A percentile compares a stretch with the other conserved stretches of the same genome.
These are phyloP conservation scores for Drosophila pseudoobscura DNA, from an alignment of 1,140 invertebrate genomes.

Conservation along the genomic window DNA sequence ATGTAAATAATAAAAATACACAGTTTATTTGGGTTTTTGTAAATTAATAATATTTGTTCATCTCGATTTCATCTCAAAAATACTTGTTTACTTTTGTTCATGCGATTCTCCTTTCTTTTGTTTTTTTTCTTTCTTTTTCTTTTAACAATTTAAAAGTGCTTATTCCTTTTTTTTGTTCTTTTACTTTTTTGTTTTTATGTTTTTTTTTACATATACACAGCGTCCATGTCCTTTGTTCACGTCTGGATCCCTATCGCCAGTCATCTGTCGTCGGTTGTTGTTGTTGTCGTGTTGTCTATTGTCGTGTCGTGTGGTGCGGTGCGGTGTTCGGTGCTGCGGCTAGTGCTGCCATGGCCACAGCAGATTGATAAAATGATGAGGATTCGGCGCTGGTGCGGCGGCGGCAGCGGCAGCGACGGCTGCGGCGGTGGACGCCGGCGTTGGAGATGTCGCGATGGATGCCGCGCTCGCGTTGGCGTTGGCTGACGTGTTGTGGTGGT, in stretches of 20 bases:
- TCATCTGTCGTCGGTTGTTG: constrained; percentile 23
- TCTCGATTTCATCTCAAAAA: constrained; percentile 79
- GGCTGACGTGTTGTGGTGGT: constrained; percentile 58
- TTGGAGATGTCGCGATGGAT: constrained; percentile 37
- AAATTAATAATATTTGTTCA: constrained; percentile 82
- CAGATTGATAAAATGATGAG: constrained; percentile 82
- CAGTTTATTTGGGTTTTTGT: constrained; percentile 72
- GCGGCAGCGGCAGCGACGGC: too few species aligned
- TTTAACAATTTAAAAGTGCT: constrained; percentile 78
- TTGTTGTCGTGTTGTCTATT: constrained; percentile 35
- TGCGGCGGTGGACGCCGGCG: constrained; percentile 17
- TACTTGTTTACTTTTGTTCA: constrained; percentile 71
- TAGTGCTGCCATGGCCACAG: constrained; percentile 81
- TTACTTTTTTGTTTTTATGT: constrained; percentile 27
- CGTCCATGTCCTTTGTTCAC: constrained; percentile 44
- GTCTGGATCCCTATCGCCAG: constrained; percentile 43
- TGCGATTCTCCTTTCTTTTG: constrained; percentile 43
- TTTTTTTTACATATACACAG: constrained; percentile 76
- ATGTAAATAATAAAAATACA: constrained; percentile 80
- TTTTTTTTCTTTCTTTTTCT: constrained; percentile 37
- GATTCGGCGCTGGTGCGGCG: constrained; percentile 69
- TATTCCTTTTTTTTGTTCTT: constrained; percentile 44
- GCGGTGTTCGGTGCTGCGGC: constrained; percentile 43
- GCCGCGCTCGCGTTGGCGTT: constrained; percentile 42
- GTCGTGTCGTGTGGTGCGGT: constrained; percentile 28